Evolutionary conservation across 2,888 invertebrate species (phyloP).

Genomic region (Tanypteryx hageni): DNA sequence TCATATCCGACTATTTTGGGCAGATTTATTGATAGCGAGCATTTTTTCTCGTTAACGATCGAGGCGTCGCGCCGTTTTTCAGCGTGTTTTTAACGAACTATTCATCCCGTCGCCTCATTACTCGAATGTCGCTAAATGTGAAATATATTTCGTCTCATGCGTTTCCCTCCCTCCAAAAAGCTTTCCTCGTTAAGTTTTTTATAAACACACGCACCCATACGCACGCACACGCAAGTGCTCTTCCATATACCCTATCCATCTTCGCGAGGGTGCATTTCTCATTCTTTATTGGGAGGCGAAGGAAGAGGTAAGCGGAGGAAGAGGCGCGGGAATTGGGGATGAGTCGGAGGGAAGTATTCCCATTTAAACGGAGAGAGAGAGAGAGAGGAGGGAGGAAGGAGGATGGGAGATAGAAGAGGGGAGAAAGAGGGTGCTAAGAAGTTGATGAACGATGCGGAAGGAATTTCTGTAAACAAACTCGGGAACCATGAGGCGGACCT

Average conservation of each 20-base stretch:
- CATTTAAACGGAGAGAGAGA: background rate
- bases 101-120: slow-evolving; percentile 33
- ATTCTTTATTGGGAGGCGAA: slow-evolving; percentile 1
- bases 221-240: background rate
- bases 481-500: background rate
- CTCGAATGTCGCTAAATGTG: slow-evolving; percentile 35
- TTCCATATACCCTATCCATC: background rate
- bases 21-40: slow-evolving; percentile 25
- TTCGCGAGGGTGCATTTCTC: slow-evolving; percentile 5
- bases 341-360: background rate
- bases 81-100: slow-evolving; percentile 17
- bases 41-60: slow-evolving; percentile 31
- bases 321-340: background rate
- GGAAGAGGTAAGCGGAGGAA: background rate
- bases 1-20: background rate
- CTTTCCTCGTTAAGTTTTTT: background rate
- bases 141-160: background rate
- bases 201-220: background rate
- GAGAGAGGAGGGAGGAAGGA: background rate
- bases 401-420: background rate
- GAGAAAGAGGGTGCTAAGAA: background rate
- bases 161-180: background rate
- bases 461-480: slow-evolving; percentile 10
- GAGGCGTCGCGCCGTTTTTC: background rate
- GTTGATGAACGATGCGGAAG: background rate